A percentile compares a stretch with the other conserved stretches of the same genome.
These are phyloP conservation scores for Ctenicera cuprea DNA, from an alignment of 2,888 invertebrate genomes.

Conservation along the genomic window DNA sequence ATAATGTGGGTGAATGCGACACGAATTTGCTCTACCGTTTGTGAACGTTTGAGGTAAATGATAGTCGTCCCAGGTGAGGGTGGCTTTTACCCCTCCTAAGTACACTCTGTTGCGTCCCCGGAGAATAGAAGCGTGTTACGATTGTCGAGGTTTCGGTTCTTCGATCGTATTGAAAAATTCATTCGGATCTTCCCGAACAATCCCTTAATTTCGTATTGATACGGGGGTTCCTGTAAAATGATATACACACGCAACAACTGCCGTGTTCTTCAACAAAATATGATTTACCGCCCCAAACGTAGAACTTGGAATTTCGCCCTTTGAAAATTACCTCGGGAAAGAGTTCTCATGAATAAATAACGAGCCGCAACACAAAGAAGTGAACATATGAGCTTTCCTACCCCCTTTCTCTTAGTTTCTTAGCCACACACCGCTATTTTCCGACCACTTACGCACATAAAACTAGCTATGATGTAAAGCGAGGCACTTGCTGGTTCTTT, in stretches of 20 bases:
- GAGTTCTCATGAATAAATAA: conserved; percentile 40
- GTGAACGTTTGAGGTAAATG: conserved; percentile 38
- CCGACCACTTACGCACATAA: conserved; percentile 37
- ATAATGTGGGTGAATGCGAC: conserved; percentile 40
- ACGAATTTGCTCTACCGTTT: conserved; percentile 44
- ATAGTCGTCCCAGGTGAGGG: conserved; percentile 39
- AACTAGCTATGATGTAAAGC: conserved; percentile 32
- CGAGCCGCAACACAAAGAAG: conserved; percentile 25
- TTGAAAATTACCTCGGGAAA: conserved; percentile 18
- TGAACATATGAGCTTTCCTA: neutral
- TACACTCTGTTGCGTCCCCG: conserved; percentile 1
- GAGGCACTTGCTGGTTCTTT: no score
- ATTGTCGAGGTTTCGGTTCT: conserved; percentile 10
- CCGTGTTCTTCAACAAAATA: neutral
- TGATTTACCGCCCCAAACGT: neutral
- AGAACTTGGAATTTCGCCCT: no score
- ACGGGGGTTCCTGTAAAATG: neutral
- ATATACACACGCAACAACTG: neutral
- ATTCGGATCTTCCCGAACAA: neutral
- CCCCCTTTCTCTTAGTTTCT: conserved; percentile 14
- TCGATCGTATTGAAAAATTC: conserved; percentile 28
- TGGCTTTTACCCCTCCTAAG: conserved; percentile 39
- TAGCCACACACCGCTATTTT: conserved; percentile 32
- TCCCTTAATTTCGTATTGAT: conserved; percentile 10
- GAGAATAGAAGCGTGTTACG: conserved; percentile 4